Percentiles rank a stretch among this genome's conserved stretches.
These are phyloP conservation scores for Cylas formicarius DNA, from an alignment of 1,140 invertebrate genomes.

Conservation along the genomic window DNA sequence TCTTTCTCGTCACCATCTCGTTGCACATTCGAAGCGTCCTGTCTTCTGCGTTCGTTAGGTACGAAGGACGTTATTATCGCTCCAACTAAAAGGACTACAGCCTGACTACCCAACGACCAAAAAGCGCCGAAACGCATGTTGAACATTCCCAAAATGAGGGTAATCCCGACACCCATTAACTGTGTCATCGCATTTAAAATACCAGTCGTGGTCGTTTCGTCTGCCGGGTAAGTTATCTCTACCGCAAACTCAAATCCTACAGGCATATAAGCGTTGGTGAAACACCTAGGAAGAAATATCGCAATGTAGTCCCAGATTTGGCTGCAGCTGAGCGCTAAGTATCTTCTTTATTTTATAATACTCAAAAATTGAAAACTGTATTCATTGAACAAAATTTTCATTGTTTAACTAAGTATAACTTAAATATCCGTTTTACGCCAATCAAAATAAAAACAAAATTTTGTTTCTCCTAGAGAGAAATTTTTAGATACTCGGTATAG, in stretches of 20 bases:
- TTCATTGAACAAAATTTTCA: too few species aligned
- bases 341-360: too few species aligned
- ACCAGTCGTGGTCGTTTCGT: slow-evolving; percentile 29
- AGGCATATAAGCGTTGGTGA: slow-evolving; percentile 24
- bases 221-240: slow-evolving; percentile 29
- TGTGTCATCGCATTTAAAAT: slow-evolving; percentile 28
- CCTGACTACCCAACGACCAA: slow-evolving; percentile 21
- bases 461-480: too few species aligned
- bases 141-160: slow-evolving; percentile 14
- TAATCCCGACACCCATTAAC: slow-evolving; percentile 24
- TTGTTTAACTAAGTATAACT: too few species aligned
- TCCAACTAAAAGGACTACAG: slow-evolving; percentile 19
- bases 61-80: slow-evolving; percentile 22
- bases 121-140: slow-evolving; percentile 18
- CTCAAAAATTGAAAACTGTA: too few species aligned
- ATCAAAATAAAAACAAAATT: too few species aligned
- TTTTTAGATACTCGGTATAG: too few species aligned
- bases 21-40: slow-evolving; percentile 21
- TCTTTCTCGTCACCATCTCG: too few species aligned
- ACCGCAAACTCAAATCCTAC: slow-evolving; percentile 31
- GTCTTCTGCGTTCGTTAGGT: slow-evolving; percentile 23
- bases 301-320: too few species aligned
- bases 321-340: too few species aligned
- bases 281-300: slow-evolving; percentile 21
- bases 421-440: too few species aligned